phyloP scores from a whole-genome alignment of 2,888 invertebrate genomes.

The Hololepta plana region DNA sequence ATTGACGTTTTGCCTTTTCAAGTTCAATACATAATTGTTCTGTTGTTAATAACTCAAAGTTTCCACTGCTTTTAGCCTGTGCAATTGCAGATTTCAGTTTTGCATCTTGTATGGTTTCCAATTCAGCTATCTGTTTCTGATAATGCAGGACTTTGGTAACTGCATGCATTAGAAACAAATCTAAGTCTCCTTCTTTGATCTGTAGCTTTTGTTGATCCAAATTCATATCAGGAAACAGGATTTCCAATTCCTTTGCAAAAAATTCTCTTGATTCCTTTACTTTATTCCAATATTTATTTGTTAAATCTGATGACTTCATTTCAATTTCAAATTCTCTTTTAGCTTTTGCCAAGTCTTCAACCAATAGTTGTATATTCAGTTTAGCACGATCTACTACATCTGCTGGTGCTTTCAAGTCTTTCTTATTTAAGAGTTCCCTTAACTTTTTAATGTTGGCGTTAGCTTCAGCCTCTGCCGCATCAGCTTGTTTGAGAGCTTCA shows the following conservation, averaged over 20 bases:
- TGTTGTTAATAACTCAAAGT: slow-evolving; percentile 17
- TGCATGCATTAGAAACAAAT: slow-evolving; percentile 61
- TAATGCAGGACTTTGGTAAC: slow-evolving; percentile 58
- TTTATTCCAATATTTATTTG: slow-evolving; percentile 70
- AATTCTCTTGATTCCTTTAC: slow-evolving; percentile 33
- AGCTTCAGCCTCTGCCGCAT: slow-evolving; percentile 29
- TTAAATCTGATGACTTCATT: slow-evolving; percentile 37
- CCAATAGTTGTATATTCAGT: slow-evolving; percentile 33
- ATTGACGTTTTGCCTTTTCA: slow-evolving; percentile 44
- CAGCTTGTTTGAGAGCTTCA: slow-evolving; percentile 33
- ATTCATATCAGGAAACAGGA: slow-evolving; percentile 55
- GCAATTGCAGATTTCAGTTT: slow-evolving; percentile 42
- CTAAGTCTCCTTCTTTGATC: slow-evolving; percentile 46
- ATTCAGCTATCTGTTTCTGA: slow-evolving; percentile 56
- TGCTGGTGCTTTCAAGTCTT: slow-evolving; percentile 23
- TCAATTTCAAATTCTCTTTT: slow-evolving; percentile 40
- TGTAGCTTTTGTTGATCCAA: slow-evolving; percentile 44
- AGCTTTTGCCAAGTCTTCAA: slow-evolving; percentile 38
- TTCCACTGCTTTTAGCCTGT: slow-evolving; percentile 38
- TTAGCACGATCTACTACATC: slow-evolving; percentile 31
- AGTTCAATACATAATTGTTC: slow-evolving; percentile 52
- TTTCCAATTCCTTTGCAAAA: slow-evolving; percentile 45
- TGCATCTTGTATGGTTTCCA: slow-evolving; percentile 44
- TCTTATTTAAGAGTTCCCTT: slow-evolving; percentile 25
- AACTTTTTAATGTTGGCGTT: slow-evolving; percentile 23